Evolutionary conservation across 2,888 invertebrate genomes (phyloP).

Genomic region (Ennomos quercinarius): DNA sequence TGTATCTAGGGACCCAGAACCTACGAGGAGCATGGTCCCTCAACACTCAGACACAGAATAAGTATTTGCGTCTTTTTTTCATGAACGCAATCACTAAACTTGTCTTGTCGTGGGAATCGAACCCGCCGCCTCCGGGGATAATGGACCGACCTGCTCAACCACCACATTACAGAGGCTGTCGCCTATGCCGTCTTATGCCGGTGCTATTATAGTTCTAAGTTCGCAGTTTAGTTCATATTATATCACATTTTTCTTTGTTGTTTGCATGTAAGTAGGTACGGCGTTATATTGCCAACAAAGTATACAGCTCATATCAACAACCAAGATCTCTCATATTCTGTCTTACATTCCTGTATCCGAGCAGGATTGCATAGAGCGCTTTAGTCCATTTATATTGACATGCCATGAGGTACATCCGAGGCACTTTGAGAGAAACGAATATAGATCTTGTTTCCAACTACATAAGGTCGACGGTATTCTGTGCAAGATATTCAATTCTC

Average conservation of each 20-base stretch:
- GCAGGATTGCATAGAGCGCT: constrained; percentile 31
- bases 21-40: too few relatives aligned
- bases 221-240: too few relatives aligned
- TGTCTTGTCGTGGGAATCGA: too few relatives aligned
- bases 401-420: constrained; percentile 33
- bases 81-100: too few relatives aligned
- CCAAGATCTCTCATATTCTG: constrained; percentile 18
- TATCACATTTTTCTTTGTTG: neutral
- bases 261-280: too few relatives aligned
- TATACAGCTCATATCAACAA: constrained; percentile 11
- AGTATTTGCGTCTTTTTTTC: too few relatives aligned
- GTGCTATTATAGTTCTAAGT: neutral
- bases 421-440: constrained; percentile 11
- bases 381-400: constrained; percentile 42
- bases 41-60: too few relatives aligned
- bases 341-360: constrained; percentile 23
- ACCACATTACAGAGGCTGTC: too few relatives aligned
- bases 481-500: constrained; percentile 54
- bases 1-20: too few relatives aligned
- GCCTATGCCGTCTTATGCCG: too few relatives aligned
- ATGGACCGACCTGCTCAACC: too few relatives aligned
- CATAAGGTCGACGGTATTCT: constrained; percentile 21
- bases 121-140: too few relatives aligned
- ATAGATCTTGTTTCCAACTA: constrained; percentile 18
- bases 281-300: neutral